phyloP scores from a whole-genome alignment of 2,797 vertebrate species.

The Microchirus variegatus region DNA sequence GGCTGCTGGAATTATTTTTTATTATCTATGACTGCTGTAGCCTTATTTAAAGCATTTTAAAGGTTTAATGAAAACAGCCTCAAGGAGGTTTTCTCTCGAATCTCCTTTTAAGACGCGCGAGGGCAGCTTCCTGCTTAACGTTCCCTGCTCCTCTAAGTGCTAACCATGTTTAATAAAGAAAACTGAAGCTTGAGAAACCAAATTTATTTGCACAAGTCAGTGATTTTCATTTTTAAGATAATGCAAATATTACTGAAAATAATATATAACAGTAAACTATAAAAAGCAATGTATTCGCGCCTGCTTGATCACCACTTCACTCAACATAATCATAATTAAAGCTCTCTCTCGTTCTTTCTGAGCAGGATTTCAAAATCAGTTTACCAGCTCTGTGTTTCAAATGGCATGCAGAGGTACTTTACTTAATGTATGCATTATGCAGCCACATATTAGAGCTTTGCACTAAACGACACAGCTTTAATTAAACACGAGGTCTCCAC shows the following conservation, averaged over 20 bases:
- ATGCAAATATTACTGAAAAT: not conserved
- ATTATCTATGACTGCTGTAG: not conserved
- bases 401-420: slow-evolving; percentile 21
- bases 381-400: slow-evolving; percentile 4
- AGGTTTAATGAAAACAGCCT: slow-evolving; percentile 11
- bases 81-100: not conserved
- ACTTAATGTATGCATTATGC: slow-evolving; percentile 30
- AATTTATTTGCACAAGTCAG: not conserved
- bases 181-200: not conserved
- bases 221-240: too few relatives aligned
- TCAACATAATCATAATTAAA: slow-evolving; percentile 21
- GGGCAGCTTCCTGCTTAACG: not conserved
- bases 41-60: not conserved
- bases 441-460: slow-evolving; percentile 22
- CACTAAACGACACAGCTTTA: slow-evolving; percentile 33
- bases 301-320: slow-evolving; percentile 10
- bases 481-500: slow-evolving; percentile 39
- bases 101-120: too few relatives aligned
- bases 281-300: not conserved
- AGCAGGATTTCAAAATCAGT: slow-evolving; percentile 26
- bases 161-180: not conserved
- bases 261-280: not conserved
- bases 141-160: not conserved
- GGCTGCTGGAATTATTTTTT: slow-evolving; percentile 19
- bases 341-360: slow-evolving; percentile 14